Base-by-base conservation (phyloP, 2,797 vertebrate species). In the Chrysocyon brachyurus region DNA sequence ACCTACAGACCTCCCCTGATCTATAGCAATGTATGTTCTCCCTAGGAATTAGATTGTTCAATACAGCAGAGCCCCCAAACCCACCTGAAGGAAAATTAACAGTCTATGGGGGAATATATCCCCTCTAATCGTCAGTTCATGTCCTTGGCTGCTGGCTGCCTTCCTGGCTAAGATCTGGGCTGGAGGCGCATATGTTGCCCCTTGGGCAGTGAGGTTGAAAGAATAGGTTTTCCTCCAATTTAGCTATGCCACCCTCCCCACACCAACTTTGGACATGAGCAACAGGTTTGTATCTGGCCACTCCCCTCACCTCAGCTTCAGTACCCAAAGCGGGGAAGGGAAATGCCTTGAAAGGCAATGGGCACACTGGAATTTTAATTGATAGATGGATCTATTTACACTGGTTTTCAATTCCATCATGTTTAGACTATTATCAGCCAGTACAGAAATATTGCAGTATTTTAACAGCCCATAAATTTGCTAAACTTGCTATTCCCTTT, bases 221-320 rank as follows among this genome's bases (percentile, higher is more conserved):
- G 54, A 78, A 24, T 17, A 66, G n/a, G 9, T 21, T 77, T 49
- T 94, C 24, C 54, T 92, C 89, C 89, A 77, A 0, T 64, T 73
- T 70, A 75, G 26, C 63, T 28, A 0, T 59, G 46, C 12, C 49
- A 16, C 1, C n/a, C 1, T 0, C 26, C 3, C 8, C 6, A 6
- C 8, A 79, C 17, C 15, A 36, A 49, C 9, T 63, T 72, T 75
- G 36, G 28, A 86, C 82, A 56, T 40, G 36, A 89, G 56, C 7
- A 64, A 24, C 5, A 81, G 7, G 19, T 82, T 72, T 77, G 6
- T 52, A 33, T 77, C 36, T 64, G 61, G 26, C 4, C 49, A 72
- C 56, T 66, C 8, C 6, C 9, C 2, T 68, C 26, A 84, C 52
- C 31, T 85, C 59, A 49, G 36, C 14, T 86, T 92, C 33, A 22